Conservation (phyloP, 2,113 vertebrate genomes). For the Tragelaphus buxtoni region DNA sequence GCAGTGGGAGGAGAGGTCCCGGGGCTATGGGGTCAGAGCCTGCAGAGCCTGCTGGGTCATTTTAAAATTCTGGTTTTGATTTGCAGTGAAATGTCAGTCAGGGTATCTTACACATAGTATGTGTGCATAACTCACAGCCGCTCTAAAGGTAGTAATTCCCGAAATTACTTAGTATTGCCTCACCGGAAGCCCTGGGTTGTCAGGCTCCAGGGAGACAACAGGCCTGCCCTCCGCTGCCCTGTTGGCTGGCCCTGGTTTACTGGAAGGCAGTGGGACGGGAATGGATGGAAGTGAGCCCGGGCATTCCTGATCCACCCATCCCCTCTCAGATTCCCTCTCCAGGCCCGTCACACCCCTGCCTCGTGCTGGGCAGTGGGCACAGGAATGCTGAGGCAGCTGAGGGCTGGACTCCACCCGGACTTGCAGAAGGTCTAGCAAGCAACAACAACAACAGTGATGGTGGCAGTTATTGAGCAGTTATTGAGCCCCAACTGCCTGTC, state of each 20-base stretch:
- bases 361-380: not conserved
- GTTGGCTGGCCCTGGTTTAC: not conserved
- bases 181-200: not conserved
- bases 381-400: not conserved
- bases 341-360: not conserved
- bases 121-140: not conserved
- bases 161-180: not conserved
- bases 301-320: not conserved
- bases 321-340: not conserved
- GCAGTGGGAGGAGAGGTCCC: not conserved
- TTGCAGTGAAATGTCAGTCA: not conserved
- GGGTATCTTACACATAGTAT: too few relatives aligned
- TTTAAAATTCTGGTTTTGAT: not conserved
- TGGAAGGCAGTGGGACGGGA: not conserved
- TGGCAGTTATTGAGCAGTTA: not conserved
- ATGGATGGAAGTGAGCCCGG: not conserved
- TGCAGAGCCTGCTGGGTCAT: not conserved
- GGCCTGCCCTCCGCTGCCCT: not conserved
- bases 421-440: not conserved
- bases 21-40: not conserved
- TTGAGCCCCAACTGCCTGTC: fast-evolving
- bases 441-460: not conserved
- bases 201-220: not conserved
- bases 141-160: not conserved
- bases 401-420: not conserved